Percentiles rank a stretch among this genome's conserved stretches.
phyloP scores from a whole-genome alignment of 30 jellyfish, hydroid and myxozoan species.

The Pseudorhiza aurosa region DNA sequence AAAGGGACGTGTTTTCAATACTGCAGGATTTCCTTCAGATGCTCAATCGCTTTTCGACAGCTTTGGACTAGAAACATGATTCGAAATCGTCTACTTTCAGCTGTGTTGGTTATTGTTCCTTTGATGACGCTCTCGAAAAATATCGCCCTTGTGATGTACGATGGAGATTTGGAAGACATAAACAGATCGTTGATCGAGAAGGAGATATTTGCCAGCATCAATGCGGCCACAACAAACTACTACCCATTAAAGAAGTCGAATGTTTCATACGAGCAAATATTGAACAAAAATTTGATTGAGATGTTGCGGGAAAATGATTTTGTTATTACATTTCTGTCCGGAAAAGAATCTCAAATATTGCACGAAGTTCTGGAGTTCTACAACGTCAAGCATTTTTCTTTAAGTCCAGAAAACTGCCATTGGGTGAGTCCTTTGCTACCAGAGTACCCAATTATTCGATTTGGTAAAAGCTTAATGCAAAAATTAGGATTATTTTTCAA shows the following conservation, averaged over 20 bases:
- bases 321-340: constrained; percentile 44
- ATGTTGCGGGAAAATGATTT: not conserved
- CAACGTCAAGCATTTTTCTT: constrained; percentile 9
- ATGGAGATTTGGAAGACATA: not conserved
- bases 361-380: constrained; percentile 1
- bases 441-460: too few species aligned
- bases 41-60: too few species aligned
- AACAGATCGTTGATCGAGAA: not conserved
- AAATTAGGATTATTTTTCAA: too few species aligned
- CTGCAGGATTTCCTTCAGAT: too few species aligned
- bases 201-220: not conserved
- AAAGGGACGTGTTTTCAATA: too few species aligned
- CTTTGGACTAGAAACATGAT: not conserved
- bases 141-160: not conserved
- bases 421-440: constrained; percentile 41
- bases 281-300: constrained; percentile 3
- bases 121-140: not conserved
- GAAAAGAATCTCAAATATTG: constrained; percentile 19
- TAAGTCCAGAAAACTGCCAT: constrained; percentile 53
- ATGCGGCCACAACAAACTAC: not conserved
- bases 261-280: not conserved
- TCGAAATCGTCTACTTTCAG: not conserved
- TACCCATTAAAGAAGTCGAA: not conserved
- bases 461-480: too few species aligned
- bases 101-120: not conserved